Conservation (phyloP, 2,797 vertebrate species). For the Macrochelys suwanniensis region DNA sequence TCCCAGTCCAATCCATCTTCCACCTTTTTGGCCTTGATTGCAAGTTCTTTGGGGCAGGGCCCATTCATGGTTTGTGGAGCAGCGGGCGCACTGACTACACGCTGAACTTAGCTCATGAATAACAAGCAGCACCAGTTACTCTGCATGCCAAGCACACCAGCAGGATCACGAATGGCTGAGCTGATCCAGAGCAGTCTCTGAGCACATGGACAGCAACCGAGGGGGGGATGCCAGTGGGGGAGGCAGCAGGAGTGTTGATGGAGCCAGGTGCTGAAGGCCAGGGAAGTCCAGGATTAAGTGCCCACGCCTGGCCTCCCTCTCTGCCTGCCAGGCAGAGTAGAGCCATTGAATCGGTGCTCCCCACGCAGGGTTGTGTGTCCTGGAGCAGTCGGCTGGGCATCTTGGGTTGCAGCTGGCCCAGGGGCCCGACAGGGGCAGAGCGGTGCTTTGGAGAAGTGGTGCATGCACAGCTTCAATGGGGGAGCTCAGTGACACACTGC, state of each 20-base stretch:
- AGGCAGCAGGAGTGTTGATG: no score
- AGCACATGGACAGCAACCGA: not conserved
- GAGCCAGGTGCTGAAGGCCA: not conserved
- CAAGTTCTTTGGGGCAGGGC: not conserved
- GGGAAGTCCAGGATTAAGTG: not conserved
- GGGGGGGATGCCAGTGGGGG: no score
- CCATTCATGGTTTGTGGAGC: not conserved
- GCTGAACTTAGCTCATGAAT: not conserved
- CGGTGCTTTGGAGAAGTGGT: not conserved
- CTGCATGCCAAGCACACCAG: no score
- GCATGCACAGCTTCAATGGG: not conserved
- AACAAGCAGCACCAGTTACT: not conserved
- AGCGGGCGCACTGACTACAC: not conserved
- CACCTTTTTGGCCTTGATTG: not conserved
- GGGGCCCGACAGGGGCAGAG: no score
- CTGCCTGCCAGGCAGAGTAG: not conserved
- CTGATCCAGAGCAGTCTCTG: not conserved
- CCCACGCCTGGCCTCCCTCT: not conserved
- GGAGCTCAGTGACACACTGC: not conserved
- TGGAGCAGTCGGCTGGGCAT: not conserved
- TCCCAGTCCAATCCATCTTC: not conserved
- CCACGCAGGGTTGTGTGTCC: not conserved
- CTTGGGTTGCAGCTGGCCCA: not conserved
- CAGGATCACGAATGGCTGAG: not conserved
- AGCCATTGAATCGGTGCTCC: not conserved